These are phyloP conservation scores for Notarius lentiginosus DNA, from an alignment of 2,113 vertebrate species.

Conservation along the genomic window DNA sequence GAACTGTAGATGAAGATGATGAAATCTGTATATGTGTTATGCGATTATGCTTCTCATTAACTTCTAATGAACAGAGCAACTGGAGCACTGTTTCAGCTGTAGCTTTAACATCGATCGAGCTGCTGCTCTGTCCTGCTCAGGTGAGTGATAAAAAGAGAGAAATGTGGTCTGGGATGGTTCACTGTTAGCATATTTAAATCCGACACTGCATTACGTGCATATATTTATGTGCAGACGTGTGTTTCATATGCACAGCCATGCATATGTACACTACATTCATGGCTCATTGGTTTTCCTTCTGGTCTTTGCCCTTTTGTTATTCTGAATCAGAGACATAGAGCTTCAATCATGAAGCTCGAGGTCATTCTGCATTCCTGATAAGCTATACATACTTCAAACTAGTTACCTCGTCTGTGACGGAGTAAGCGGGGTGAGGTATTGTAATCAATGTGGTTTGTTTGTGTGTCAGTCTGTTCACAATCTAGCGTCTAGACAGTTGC, in stretches of 20 bases:
- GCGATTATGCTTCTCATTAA: conserved; percentile 8
- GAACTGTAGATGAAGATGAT: background rate
- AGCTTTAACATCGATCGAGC: conserved; percentile 3
- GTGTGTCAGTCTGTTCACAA: no score
- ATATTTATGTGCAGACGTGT: background rate
- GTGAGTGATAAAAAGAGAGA: background rate
- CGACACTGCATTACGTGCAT: background rate
- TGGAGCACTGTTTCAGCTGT: background rate
- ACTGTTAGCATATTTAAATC: background rate
- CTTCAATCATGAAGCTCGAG: background rate
- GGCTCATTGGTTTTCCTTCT: background rate
- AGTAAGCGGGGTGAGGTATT: no score
- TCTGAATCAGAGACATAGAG: background rate
- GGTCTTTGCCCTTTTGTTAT: background rate
- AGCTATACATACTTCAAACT: no score
- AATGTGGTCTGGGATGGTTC: background rate
- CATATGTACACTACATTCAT: background rate
- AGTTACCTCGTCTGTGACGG: no score
- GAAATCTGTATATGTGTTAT: background rate
- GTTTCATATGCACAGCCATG: background rate
- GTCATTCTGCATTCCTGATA: no score
- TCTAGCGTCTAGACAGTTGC: no score
- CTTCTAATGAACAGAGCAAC: background rate
- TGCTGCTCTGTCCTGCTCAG: background rate
- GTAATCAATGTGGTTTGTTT: no score